A percentile compares a stretch with the other conserved stretches of the same genome.
Evolutionary conservation across 2,113 vertebrate species (phyloP).

Genomic region (Triplophysa rosa): DNA sequence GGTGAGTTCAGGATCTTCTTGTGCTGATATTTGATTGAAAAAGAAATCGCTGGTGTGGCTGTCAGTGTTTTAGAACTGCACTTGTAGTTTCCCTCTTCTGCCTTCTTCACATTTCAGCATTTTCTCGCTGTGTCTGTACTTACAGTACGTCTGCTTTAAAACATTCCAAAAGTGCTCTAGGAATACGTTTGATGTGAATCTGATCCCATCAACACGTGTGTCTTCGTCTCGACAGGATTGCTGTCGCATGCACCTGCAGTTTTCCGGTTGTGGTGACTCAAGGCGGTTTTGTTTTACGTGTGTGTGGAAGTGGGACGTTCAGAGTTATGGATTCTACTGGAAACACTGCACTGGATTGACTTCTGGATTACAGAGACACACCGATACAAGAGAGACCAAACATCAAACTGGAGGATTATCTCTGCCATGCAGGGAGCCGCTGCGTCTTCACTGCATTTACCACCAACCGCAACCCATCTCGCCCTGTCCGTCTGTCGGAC

Average conservation of each 20-base stretch:
- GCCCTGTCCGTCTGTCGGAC: conserved; percentile 12
- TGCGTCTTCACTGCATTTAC: conserved; percentile 57
- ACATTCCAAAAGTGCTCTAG: too few species aligned
- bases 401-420: conserved; percentile 84
- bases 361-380: conserved; percentile 55
- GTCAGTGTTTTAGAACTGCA: too few species aligned
- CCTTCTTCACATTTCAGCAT: too few species aligned
- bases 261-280: conserved; percentile 76
- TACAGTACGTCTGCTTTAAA: too few species aligned
- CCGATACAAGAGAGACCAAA: conserved; percentile 48
- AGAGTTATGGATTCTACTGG: conserved; percentile 7
- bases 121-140: too few species aligned
- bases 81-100: too few species aligned
- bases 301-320: conserved; percentile 28
- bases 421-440: conserved; percentile 92
- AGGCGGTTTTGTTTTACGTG: conserved; percentile 70
- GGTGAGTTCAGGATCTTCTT: conserved; percentile 80
- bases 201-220: background rate
- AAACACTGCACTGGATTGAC: conserved; percentile 66
- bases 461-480: conserved; percentile 44
- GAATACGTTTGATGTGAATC: too few species aligned
- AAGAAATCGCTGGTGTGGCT: too few species aligned
- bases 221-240: conserved; percentile 74
- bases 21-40: too few species aligned
- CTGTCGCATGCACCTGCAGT: conserved; percentile 75